phyloP scores from a whole-genome alignment of 2,113 vertebrate genomes.

The Dasyurus viverrinus region DNA sequence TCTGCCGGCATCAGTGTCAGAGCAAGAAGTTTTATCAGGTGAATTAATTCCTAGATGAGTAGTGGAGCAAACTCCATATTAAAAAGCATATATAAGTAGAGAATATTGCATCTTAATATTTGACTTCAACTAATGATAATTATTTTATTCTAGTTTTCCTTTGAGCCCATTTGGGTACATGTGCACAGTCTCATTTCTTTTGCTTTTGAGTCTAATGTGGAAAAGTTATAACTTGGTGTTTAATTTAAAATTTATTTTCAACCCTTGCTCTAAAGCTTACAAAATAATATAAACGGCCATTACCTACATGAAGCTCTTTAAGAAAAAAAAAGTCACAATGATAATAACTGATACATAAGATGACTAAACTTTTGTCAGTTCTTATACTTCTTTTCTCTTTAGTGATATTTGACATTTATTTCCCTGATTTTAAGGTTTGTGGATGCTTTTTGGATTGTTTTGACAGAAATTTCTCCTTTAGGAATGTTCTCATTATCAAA shows the following conservation, averaged over 20 bases:
- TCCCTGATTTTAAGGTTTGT: too few species aligned
- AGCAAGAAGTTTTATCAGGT: not conserved
- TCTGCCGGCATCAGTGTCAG: not conserved
- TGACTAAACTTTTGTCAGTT: too few species aligned
- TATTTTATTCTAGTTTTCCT: not conserved
- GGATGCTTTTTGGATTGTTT: too few species aligned
- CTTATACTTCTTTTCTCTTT: too few species aligned
- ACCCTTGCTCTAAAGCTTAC: not conserved
- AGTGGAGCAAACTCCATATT: not conserved
- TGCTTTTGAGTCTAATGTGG: not conserved
- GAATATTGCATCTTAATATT: not conserved
- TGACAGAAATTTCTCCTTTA: too few species aligned
- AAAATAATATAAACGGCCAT: not conserved
- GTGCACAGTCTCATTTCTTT: not conserved
- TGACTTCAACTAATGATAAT: not conserved
- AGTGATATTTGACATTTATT: too few species aligned
- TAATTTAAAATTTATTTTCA: not conserved
- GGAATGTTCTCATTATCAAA: too few species aligned
- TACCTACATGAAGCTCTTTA: not conserved
- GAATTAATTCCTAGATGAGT: not conserved
- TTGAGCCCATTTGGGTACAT: not conserved
- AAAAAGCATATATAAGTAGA: not conserved
- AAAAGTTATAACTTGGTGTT: not conserved
- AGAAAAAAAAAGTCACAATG: not conserved
- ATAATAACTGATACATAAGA: not conserved